Conservation (phyloP, 2,797 vertebrate species). For the Bradypodion ventrale region DNA sequence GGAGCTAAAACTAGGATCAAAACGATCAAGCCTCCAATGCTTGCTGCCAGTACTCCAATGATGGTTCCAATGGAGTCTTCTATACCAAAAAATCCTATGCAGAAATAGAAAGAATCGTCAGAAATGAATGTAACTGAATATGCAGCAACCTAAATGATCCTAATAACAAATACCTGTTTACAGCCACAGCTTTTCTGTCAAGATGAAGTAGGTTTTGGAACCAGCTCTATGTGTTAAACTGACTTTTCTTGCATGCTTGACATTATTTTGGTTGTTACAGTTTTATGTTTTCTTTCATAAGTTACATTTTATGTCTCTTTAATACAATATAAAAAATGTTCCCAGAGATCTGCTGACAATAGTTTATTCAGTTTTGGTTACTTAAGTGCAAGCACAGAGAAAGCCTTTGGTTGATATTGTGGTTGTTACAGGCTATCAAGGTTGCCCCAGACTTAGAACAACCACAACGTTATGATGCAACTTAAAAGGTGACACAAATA, state of each 20-base stretch:
- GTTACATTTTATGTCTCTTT: background rate
- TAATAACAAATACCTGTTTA: background rate
- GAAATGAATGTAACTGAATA: background rate
- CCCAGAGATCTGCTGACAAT: background rate
- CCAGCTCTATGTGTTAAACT: background rate
- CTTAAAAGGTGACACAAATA: no score
- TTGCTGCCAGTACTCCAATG: conserved; percentile 68
- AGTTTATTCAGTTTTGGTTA: background rate
- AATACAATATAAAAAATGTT: background rate
- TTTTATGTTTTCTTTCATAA: no score
- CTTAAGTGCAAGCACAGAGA: background rate
- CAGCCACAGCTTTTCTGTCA: background rate
- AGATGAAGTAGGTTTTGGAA: background rate
- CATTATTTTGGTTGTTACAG: no score
- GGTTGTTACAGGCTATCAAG: no score
- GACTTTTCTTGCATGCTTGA: no score
- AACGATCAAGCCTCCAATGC: conserved; percentile 61
- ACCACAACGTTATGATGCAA: no score
- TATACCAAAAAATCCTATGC: conserved; percentile 64
- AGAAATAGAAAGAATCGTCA: conserved; percentile 16
- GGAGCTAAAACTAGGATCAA: conserved; percentile 66
- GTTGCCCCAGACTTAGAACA: no score
- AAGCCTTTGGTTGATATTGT: background rate
- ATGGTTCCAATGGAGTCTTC: conserved; percentile 74
- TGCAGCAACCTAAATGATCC: no score